A percentile compares a stretch with the other conserved stretches of the same genome.
phyloP scores from a whole-genome alignment of 2,797 vertebrate genomes.

The Oryzias dopingdopingensis region DNA sequence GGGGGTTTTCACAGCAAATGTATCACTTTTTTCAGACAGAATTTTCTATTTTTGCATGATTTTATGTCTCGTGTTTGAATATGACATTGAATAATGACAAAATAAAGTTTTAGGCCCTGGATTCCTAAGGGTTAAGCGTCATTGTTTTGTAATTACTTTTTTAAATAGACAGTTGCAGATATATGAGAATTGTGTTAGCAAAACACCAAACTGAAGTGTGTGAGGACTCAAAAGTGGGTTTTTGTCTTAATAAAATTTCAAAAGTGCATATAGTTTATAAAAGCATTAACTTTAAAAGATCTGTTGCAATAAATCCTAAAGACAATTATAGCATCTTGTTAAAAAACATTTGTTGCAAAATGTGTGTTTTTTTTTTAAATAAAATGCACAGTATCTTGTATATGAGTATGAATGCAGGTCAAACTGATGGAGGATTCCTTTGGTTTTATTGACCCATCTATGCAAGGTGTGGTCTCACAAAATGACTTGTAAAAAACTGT shows the following conservation, averaged over 20 bases:
- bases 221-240: not conserved
- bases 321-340: conserved; percentile 11
- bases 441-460: conserved; percentile 51
- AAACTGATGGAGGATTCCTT: conserved; percentile 30
- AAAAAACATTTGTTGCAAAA: not conserved
- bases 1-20: no score
- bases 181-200: not conserved
- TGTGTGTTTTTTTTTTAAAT: conserved; percentile 1
- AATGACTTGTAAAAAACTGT: conserved; percentile 56
- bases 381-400: conserved; percentile 37
- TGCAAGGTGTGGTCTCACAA: conserved; percentile 43
- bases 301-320: not conserved
- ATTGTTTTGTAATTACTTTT: no score
- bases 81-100: no score
- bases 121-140: no score
- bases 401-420: conserved; percentile 40
- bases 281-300: not conserved
- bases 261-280: conserved; percentile 2
- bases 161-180: not conserved
- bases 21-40: no score
- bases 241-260: not conserved
- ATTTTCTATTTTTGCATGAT: no score
- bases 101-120: no score
- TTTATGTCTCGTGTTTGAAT: no score
- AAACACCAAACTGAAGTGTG: not conserved